phyloP scores from a whole-genome alignment of 2,888 invertebrate genomes.

The Agriopis leucophaearia region DNA sequence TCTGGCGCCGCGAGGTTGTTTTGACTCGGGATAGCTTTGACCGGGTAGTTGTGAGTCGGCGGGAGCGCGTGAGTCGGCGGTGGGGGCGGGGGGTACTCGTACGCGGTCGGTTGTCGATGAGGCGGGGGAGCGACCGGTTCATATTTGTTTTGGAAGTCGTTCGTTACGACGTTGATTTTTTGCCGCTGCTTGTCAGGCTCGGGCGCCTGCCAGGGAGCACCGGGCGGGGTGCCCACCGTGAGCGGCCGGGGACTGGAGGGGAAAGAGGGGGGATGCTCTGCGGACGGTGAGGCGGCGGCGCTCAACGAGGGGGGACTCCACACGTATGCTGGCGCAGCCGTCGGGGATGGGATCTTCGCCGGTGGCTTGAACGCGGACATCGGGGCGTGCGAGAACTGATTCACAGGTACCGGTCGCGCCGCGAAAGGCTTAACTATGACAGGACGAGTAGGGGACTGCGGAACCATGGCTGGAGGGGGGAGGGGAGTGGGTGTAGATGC shows the following conservation, averaged over 20 bases:
- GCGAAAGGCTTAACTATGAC: conserved; percentile 76
- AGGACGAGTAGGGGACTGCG: conserved; percentile 68
- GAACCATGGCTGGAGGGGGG: conserved; percentile 51
- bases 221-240: conserved; percentile 54
- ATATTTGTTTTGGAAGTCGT: conserved; percentile 47
- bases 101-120: conserved; percentile 54
- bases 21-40: conserved; percentile 73
- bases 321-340: conserved; percentile 66
- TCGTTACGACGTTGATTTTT: conserved; percentile 80
- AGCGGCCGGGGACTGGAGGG: conserved; percentile 55
- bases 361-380: conserved; percentile 91
- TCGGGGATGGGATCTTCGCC: conserved; percentile 75
- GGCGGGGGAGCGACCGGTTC: conserved; percentile 70
- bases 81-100: conserved; percentile 61
- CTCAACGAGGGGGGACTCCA: conserved; percentile 78
- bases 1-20: conserved; percentile 78
- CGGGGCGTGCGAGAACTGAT: conserved; percentile 92
- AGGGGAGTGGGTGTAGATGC: conserved; percentile 42
- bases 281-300: conserved; percentile 63
- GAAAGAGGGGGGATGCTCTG: conserved; percentile 57
- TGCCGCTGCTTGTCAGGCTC: conserved; percentile 73
- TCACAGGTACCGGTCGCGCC: conserved; percentile 87
- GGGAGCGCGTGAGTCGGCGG: conserved; percentile 59
- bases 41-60: conserved; percentile 63
- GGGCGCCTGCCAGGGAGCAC: conserved; percentile 81